Conservation (phyloP, 2,113 vertebrate genomes). For the Dryoscopus gambensis region DNA sequence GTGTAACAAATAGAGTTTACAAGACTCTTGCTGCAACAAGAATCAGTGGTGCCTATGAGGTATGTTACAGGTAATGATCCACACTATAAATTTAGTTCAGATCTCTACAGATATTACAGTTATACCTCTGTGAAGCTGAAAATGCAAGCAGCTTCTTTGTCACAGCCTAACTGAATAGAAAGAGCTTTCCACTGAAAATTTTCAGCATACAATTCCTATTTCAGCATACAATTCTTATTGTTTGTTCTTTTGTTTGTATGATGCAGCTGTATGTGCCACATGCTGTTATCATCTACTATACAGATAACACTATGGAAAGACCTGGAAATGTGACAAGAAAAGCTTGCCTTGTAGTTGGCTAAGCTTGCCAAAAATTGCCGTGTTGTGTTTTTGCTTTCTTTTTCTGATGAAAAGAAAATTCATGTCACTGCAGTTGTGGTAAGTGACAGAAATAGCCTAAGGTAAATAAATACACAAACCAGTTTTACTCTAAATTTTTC, state of each 20-base stretch:
- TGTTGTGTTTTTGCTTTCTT: neutral
- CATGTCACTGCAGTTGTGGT: neutral
- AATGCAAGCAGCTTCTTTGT: neutral
- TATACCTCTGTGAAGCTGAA: neutral
- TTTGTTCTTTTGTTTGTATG: neutral
- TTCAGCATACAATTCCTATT: neutral
- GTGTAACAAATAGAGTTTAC: neutral
- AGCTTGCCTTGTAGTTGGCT: neutral
- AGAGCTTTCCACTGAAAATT: neutral
- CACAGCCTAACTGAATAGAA: neutral
- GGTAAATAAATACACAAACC: slow-evolving; percentile 15
- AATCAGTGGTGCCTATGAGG: neutral
- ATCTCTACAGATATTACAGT: neutral
- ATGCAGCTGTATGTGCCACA: neutral
- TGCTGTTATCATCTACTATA: neutral
- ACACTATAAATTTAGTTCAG: neutral
- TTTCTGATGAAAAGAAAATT: slow-evolving; percentile 6
- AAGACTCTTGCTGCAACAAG: neutral
- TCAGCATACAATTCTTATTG: neutral
- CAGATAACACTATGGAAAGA: neutral
- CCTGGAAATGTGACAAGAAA: slow-evolving; percentile 26
- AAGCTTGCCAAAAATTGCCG: slow-evolving; percentile 5
- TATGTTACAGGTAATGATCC: neutral
- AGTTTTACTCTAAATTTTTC: neutral
- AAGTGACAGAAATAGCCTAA: neutral